These are phyloP conservation scores for Melanargia galathea DNA, from an alignment of 2,888 invertebrate genomes.

Conservation along the genomic window DNA sequence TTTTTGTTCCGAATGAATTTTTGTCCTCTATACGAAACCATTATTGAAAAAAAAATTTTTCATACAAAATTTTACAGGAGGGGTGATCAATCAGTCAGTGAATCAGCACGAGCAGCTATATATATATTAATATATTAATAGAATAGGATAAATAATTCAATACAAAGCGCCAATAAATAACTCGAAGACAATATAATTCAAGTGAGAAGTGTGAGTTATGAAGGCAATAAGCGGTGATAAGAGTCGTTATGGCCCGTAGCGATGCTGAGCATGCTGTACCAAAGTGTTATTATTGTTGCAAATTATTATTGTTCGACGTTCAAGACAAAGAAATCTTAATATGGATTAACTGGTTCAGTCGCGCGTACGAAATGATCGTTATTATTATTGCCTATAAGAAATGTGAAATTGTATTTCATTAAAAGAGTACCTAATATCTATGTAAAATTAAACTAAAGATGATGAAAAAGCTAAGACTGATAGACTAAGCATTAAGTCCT, in stretches of 20 bases:
- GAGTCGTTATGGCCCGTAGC: slow-evolving; percentile 34
- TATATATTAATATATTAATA: slow-evolving; percentile 37
- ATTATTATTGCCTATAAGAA: background rate
- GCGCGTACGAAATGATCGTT: background rate
- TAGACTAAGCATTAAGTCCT: no score
- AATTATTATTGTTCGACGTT: slow-evolving; percentile 25
- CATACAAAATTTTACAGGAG: no score
- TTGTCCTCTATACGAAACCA: no score
- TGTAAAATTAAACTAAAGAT: no score
- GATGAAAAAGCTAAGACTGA: no score
- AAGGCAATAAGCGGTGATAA: slow-evolving; percentile 42
- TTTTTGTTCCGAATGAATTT: no score
- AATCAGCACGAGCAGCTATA: no score
- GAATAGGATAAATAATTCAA: slow-evolving; percentile 38
- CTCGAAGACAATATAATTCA: slow-evolving; percentile 36
- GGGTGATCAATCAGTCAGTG: no score
- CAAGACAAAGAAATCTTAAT: slow-evolving; percentile 19
- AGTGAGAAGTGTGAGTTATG: slow-evolving; percentile 40
- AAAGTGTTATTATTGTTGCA: slow-evolving; percentile 27
- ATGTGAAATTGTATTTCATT: slow-evolving; percentile 1
- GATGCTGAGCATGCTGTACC: slow-evolving; percentile 27
- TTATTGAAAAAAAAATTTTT: no score
- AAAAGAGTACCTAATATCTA: background rate
- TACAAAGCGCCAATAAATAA: slow-evolving; percentile 36
- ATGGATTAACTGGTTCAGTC: slow-evolving; percentile 5